Evolutionary conservation across 2,113 vertebrate species (phyloP).

Genomic region (Acinonyx jubatus): DNA sequence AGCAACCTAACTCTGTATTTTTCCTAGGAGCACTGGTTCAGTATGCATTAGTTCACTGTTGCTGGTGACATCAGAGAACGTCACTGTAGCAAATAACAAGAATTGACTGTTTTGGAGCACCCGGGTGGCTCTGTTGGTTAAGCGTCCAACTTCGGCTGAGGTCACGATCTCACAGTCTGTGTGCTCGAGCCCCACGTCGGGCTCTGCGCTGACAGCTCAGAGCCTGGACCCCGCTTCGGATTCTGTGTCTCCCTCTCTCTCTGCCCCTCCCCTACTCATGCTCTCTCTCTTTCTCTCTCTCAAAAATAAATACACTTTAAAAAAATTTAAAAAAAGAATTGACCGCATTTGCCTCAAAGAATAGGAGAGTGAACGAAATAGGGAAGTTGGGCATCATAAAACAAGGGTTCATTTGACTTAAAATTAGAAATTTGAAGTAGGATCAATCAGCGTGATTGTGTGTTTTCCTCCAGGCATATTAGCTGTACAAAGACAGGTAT

Average conservation of each 20-base stretch:
- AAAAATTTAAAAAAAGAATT: no score
- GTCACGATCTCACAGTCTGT: no score
- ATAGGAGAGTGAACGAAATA: neutral
- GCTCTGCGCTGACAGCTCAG: no score
- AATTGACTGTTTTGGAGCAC: neutral
- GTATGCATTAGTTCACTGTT: neutral
- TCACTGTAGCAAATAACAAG: neutral
- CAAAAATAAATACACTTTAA: no score
- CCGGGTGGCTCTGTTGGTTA: no score
- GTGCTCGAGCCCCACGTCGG: no score
- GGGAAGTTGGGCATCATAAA: neutral
- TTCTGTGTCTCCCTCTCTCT: no score
- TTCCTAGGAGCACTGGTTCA: neutral
- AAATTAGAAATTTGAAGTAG: neutral
- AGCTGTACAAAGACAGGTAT: neutral
- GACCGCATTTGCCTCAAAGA: neutral
- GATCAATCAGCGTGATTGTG: neutral
- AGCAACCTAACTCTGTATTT: neutral
- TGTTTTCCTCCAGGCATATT: neutral
- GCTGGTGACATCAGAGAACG: neutral
- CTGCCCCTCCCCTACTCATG: no score
- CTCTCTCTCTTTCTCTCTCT: no score
- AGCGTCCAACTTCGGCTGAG: no score
- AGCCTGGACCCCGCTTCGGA: no score
- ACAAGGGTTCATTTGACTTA: neutral